Conservation (phyloP, 2,797 vertebrate species). For the Sebastiscus albofasciatus region DNA sequence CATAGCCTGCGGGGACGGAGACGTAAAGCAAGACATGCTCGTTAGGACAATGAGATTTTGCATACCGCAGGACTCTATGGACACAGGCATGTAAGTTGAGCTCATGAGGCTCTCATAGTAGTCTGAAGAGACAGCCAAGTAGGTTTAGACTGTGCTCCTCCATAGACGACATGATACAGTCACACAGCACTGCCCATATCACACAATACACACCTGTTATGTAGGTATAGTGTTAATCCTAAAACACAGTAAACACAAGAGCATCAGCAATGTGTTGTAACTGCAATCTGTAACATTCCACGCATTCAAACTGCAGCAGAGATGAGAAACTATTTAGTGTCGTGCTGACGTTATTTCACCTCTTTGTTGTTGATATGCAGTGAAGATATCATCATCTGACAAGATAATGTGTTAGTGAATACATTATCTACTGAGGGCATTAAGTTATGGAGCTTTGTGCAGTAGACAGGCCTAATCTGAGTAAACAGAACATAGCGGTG, state of each 20-base stretch:
- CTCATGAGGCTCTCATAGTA: background rate
- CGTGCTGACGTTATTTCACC: background rate
- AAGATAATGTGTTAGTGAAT: background rate
- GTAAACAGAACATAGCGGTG: background rate
- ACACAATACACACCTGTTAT: conserved; percentile 35
- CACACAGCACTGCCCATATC: conserved; percentile 37
- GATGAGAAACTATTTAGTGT: background rate
- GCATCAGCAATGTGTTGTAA: background rate
- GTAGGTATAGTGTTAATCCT: background rate
- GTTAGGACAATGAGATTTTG: conserved; percentile 29
- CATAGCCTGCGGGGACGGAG: conserved; percentile 84
- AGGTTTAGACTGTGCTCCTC: background rate
- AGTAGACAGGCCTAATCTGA: too few species aligned
- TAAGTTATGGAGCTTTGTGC: background rate
- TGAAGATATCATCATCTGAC: background rate
- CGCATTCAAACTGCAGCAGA: background rate
- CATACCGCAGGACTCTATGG: background rate
- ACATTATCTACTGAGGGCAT: background rate
- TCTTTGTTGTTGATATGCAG: background rate
- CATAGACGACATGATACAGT: conserved; percentile 45
- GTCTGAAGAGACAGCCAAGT: background rate
- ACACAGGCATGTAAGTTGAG: conserved; percentile 11
- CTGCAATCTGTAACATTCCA: background rate
- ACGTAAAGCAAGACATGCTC: conserved; percentile 14
- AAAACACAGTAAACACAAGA: background rate